Evolutionary conservation across 2,888 invertebrate species (phyloP).

Genomic region (Acleris cristana): DNA sequence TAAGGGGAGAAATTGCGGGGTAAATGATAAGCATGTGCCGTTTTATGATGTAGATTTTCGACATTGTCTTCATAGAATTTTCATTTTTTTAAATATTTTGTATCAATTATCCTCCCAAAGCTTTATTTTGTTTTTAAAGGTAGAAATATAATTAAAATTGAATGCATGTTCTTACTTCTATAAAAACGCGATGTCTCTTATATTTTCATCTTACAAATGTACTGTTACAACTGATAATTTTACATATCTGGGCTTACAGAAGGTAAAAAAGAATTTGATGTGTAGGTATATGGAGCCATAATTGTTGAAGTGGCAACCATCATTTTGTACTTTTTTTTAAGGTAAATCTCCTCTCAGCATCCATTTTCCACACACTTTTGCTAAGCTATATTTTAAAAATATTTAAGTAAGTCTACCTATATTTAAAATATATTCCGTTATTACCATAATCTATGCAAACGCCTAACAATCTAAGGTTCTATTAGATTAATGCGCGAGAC

Average conservation of each 20-base stretch:
- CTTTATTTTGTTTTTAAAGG: no score
- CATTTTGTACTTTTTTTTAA: no score
- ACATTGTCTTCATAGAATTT: neutral
- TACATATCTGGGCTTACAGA: neutral
- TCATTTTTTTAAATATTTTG: no score
- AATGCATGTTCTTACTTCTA: no score
- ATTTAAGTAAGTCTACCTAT: neutral
- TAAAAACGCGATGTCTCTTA: no score
- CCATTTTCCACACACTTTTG: neutral
- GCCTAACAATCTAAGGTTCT: constrained; percentile 2
- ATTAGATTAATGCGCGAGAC: constrained; percentile 17
- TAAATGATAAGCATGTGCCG: constrained; percentile 2
- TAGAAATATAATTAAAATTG: no score
- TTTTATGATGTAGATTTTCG: neutral
- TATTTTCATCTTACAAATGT: no score
- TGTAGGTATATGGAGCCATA: no score
- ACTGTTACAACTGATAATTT: neutral
- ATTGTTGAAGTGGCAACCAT: no score
- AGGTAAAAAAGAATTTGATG: neutral
- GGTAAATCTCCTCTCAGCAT: no score
- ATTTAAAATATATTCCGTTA: neutral
- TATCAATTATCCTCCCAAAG: no score
- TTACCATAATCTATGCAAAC: neutral
- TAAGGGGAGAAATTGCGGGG: neutral
- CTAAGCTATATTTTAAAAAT: neutral